A percentile compares a stretch with the other conserved stretches of the same genome.
Conservation (phyloP, 2,797 vertebrate genomes). For the Coreius guichenoti region DNA sequence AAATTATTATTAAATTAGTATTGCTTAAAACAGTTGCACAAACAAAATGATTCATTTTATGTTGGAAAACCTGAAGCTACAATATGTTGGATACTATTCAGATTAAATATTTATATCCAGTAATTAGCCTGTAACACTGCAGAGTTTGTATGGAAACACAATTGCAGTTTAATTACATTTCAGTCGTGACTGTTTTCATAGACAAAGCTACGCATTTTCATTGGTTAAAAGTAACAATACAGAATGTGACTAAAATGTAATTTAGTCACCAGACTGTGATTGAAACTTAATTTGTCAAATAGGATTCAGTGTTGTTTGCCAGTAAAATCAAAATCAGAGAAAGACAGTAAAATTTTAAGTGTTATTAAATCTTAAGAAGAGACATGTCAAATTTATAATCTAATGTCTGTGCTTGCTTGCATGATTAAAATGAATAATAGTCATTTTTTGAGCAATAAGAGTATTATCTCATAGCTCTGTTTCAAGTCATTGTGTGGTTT, state of each 20-base stretch:
- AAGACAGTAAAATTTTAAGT: background rate
- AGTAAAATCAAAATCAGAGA: background rate
- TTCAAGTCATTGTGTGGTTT: constrained; percentile 16
- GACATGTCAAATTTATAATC: background rate
- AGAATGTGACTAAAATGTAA: background rate
- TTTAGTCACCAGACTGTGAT: constrained; percentile 9
- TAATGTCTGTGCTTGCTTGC: background rate
- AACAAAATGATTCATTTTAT: background rate
- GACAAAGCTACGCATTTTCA: background rate
- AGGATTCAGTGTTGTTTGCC: background rate
- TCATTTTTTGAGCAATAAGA: background rate
- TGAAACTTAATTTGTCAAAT: background rate
- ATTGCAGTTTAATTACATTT: background rate
- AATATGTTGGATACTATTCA: background rate
- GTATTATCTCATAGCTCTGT: background rate
- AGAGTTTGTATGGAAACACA: background rate
- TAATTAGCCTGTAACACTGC: background rate
- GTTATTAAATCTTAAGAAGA: background rate
- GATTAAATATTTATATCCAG: background rate
- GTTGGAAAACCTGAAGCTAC: background rate
- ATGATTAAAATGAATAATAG: background rate
- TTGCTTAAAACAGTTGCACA: background rate
- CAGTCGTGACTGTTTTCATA: background rate
- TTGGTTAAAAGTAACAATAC: background rate
- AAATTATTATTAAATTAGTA: background rate